Evolutionary conservation across 2,797 vertebrate species (phyloP), one percentile per base, ranked within the genome.

Genomic region (Macrochelys suwanniensis): DNA sequence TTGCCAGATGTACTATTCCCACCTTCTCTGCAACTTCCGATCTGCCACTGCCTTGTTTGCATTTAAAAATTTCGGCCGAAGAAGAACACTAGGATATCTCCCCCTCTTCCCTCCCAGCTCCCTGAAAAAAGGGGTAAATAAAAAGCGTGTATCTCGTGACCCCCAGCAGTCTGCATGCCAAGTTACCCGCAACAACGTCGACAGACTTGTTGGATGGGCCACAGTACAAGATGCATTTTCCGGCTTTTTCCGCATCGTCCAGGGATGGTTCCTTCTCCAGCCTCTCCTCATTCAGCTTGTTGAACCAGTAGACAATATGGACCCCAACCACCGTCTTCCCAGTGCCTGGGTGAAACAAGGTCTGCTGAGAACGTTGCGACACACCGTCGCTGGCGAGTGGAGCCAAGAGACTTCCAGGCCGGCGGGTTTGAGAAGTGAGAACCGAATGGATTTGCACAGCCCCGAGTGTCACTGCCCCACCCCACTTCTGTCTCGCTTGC

Each of bases 181-280:
- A 94, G 94, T 97, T 98, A 98, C 99, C 99, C 97, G 99, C 99
- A 93, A 99, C 98, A 47, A 99, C 99, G 47, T 99, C 99, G 57
- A 99, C 99, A 23, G 99, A 99, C 96, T 99, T 99, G 98, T 99
- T 99, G 84, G 99, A 99, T 1, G 99, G 99, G 23, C 99, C 99
- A 1, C 99, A 99, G 97, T 99, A 99, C 77, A 99, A 96, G 97
- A 99, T 98, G 77, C 97, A 96, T n/a, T 95, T 98, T 5, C 61
- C 80, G 28, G 11, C n/a, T 50, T 23, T 10, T 83, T 54, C 2
- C 45, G 50, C 85, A 1, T 33, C 57, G 5, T 1, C 33, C 56
- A 50, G 78, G 6, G 21, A 1, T 1, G 12, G 1, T 0, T 7
- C 3, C 4, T 80, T 80, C 3, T 0, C 7, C 0, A 0, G 17